Base-by-base conservation (phyloP, 2,888 invertebrate species). In the Platycheirus rosarum region DNA sequence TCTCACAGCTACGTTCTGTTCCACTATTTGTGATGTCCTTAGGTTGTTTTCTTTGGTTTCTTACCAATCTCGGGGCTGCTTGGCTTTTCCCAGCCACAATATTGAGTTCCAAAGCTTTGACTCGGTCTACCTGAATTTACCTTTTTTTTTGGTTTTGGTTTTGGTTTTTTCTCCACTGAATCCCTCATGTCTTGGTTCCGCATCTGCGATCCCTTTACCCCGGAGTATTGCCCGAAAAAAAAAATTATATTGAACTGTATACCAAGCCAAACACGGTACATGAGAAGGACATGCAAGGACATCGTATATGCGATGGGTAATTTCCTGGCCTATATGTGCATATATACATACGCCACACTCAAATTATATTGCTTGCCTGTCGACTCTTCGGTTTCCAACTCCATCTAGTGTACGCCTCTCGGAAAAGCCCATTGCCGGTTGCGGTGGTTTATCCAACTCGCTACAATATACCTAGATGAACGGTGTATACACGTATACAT, bases 361-460 rank as follows among this genome's bases (percentile, higher is more conserved):
- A n/a, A n/a, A n/a, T n/a, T n/a, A 70, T 46, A 62, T 66, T 26
- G 65, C 40, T 14, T 6, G 32, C 9, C 35, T 46, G 69, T 48
- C 76, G 29, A 49, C 62, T 53, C 42, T 68, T 51, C 18, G 68
- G 40, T 49, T 53, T 53, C 14, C 40, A 55, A 69, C 74, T 57
- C 35, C 13, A 60, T 57, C 32, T 62, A 35, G 66, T 60, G 48
- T 77, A 57, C 37, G 57, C 57, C 48, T 68, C 32, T 53, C 77
- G 82, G 82, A 82, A 77, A 77, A 77, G 71, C 63, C 77, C 77
- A 77, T 82, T 82, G 82, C 82, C 82, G 77, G 77, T 73, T 73
- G 82, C 37, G 77, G 82, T 57, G 42, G 77, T 68, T 71, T 68
- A 32, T 60, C 29, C 44, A 60, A 26, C 7, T 60, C 7, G 29